phyloP scores from a whole-genome alignment of 2,113 vertebrate species.

The Harpagus bidentatus region DNA sequence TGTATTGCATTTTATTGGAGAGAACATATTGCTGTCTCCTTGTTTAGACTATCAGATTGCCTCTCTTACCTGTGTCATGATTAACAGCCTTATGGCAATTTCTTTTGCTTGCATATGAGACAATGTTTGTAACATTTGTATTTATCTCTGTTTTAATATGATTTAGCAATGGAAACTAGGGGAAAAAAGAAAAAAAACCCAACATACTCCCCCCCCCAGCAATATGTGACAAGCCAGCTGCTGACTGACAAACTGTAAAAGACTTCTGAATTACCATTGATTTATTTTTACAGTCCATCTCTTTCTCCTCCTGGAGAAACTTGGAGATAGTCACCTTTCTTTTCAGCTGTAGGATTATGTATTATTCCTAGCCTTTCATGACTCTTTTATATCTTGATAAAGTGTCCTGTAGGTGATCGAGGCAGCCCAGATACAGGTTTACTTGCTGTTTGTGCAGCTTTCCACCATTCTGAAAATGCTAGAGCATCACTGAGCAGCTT shows the following conservation, averaged over 20 bases:
- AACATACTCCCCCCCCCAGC: neutral
- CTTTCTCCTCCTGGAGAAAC: neutral
- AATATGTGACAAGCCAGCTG: neutral
- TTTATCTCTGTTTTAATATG: neutral
- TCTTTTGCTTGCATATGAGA: neutral
- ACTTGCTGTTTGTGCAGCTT: neutral
- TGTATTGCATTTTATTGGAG: neutral
- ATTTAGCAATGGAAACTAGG: neutral
- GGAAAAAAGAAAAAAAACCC: neutral
- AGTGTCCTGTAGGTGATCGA: neutral
- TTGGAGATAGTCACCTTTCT: neutral
- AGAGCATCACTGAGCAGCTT: neutral
- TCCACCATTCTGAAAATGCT: neutral
- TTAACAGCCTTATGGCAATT: neutral
- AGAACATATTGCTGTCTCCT: neutral
- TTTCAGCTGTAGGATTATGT: neutral
- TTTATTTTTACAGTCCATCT: neutral
- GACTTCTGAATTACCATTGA: neutral
- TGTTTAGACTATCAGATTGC: neutral
- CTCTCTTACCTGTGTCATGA: neutral
- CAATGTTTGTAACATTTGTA: neutral
- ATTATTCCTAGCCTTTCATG: neutral
- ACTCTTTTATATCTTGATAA: neutral
- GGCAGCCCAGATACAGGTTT: neutral
- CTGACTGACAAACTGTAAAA: neutral